Base-by-base conservation (phyloP, 2,113 vertebrate genomes). In the Urocitellus parryii region DNA sequence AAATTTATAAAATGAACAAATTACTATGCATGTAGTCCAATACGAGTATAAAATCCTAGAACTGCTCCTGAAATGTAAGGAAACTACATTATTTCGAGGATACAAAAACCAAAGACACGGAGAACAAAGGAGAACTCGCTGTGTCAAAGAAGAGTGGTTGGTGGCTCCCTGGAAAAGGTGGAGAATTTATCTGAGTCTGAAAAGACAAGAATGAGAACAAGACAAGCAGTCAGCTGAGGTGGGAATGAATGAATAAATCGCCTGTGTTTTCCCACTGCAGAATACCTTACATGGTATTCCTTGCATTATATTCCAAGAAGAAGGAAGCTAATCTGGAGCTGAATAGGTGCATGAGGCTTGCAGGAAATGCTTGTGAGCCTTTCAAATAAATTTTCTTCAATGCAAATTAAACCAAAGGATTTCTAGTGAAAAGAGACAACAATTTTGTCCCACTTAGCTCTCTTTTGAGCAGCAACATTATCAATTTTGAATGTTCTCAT, bases 351-450 rank as follows among this genome's bases (percentile, higher is more conserved):
- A 27, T 1, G 4, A 12, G 8, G 51, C 61, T 56, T 77, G 1
- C 22, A 63, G 79, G 76, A 86, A 91, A 93, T 74, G 22, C 29
- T 18, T 29, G 29, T 45, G 39, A 83, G 11, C 25, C 45, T 89
- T 67, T 51, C 67, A 74, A 68, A 83, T 48, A 61, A 61, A 45
- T 74, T 37, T 0, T 61, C 76, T 92, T 82, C 32, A 9, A 90
- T 42, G 27, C 24, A 97, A 89, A 90, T 95, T 89, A 93, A 92
- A 83, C 74, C 61, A 58, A 77, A 96, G 27, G 58, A n/a, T 76
- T 91, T 67, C 74, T 67, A 72, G 45, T 77, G 37, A 61, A 48
- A 74, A 37, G 48, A 45, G 29, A 76, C 51, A 88, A 34, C 32
- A n/a, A 70, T 92, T 92, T 73, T 70, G 88, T 72, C 20, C 63